Evolutionary conservation across 2,888 invertebrate genomes (phyloP).

Genomic region (Cantharis lateralis): DNA sequence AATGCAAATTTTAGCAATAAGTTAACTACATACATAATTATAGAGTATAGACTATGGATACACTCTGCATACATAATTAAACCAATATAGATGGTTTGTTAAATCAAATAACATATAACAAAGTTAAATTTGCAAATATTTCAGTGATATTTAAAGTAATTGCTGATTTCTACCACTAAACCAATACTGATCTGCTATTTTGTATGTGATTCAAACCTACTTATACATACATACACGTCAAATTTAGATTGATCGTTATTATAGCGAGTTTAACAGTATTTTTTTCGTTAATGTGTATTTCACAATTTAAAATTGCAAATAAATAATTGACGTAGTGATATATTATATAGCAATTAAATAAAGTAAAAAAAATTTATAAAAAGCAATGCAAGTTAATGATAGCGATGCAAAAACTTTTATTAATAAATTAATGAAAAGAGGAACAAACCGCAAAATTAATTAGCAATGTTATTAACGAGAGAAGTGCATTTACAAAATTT

Average conservation of each 20-base stretch:
- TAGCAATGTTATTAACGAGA: not conserved
- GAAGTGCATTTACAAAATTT: slow-evolving; percentile 43
- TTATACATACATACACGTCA: not conserved
- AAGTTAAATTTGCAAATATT: not conserved
- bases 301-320: not conserved
- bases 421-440: not conserved
- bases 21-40: not conserved
- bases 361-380: not conserved
- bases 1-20: slow-evolving; percentile 16
- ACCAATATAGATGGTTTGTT: not conserved
- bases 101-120: not conserved
- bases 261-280: not conserved
- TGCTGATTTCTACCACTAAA: not conserved
- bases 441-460: not conserved
- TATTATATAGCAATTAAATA: not conserved
- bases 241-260: not conserved
- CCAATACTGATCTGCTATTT: not conserved
- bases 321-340: not conserved
- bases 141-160: not conserved
- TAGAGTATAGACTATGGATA: not conserved
- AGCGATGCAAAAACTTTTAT: not conserved
- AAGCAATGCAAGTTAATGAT: not conserved
- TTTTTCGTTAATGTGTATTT: not conserved
- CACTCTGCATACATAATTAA: slow-evolving; percentile 8
- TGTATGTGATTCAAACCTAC: not conserved